Base-by-base conservation (phyloP, 1,140 invertebrate species). In the Apis dorsata region DNA sequence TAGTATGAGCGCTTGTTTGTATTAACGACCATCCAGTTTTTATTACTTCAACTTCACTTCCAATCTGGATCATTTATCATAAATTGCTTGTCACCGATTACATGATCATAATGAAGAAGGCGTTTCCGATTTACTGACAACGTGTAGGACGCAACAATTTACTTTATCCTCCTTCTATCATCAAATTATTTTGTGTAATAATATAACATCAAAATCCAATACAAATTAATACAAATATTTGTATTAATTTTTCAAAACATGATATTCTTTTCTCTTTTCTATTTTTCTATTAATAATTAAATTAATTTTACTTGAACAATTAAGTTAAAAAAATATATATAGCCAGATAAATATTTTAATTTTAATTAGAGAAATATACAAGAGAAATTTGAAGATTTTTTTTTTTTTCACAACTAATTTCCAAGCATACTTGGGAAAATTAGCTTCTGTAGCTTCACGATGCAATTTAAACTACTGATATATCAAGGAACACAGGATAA, bases 391-490 rank as follows among this genome's bases (percentile, higher is more conserved):
- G 19, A 59, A 59, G 34, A 44, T 44, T 44, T 21, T 44, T 44
- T 34, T 34, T 34, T 59, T 59, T 59, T 59, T 17, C 57, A 59
- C 57, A 59, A 21, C 57, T 0, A 44, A 5, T 19, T 12, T 44
- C 34, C 9, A 44, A 12, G 1, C 1, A 34, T 68, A 28, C 71
- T 15, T 59, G 71, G 71, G 71, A 59, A 75, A 60, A 75, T 62
- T n/a, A 75, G 62, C 8, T n/a, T 62, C 21, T 17, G 55, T n/a
- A 44, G 19, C 0, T 44, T 74, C 19, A 17, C 28, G 57, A 17
- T n/a, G 51, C 55, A 74, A 60, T 74, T 60, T 74, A 57, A 72
- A 57, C 53, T 8, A 24, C 19, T 24, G 72, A 75, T 75, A 57
- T 55, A n/a, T 81, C 17, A 1, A 10, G 53, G 69, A n/a, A 68